Evolutionary conservation across 1,140 invertebrate genomes (phyloP).

Genomic region (Calephelis virginiensis): DNA sequence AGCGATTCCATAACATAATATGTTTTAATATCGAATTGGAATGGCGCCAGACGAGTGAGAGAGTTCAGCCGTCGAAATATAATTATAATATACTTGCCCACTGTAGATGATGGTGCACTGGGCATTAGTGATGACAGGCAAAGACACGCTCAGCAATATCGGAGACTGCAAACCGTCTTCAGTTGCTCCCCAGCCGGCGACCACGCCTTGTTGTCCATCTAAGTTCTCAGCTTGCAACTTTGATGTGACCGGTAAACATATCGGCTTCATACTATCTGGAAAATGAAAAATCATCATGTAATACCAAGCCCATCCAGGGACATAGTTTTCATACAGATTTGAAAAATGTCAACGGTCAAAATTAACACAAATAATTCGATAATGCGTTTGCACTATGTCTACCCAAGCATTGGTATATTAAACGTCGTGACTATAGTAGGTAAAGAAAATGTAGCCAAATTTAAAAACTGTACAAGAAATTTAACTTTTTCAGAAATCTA

Average conservation of each 20-base stretch:
- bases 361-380: too few relatives aligned
- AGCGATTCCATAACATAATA: too few relatives aligned
- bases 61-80: background rate
- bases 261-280: constrained; percentile 68
- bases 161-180: constrained; percentile 71
- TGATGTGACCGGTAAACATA: constrained; percentile 79
- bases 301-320: too few relatives aligned
- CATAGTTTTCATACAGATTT: too few relatives aligned
- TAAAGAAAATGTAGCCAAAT: too few relatives aligned
- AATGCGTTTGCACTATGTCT: background rate
- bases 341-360: too few relatives aligned
- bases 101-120: constrained; percentile 72
- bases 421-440: background rate
- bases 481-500: too few relatives aligned
- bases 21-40: too few relatives aligned
- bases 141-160: constrained; percentile 75
- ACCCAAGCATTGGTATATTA: background rate
- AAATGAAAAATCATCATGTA: background rate
- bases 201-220: constrained; percentile 48
- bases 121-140: constrained; percentile 67
- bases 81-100: constrained; percentile 28
- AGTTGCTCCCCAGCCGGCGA: constrained; percentile 82
- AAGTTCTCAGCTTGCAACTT: constrained; percentile 45
- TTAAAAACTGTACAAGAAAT: too few relatives aligned
- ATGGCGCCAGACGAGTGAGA: too few relatives aligned